Base-by-base conservation (phyloP, 2,888 invertebrate genomes). In the Rhingia rostrata region DNA sequence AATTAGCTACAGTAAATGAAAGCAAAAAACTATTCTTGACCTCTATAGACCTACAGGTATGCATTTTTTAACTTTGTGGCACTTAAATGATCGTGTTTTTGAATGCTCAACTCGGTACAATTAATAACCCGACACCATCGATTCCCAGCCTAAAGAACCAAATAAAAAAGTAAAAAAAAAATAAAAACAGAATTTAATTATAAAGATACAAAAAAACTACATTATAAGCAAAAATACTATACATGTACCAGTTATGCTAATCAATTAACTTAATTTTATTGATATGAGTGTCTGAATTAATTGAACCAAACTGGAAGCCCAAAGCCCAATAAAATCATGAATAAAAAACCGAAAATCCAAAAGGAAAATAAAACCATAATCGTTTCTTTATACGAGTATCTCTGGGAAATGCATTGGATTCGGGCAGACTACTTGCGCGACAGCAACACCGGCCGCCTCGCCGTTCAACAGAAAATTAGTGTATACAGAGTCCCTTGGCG, bases 241-340 rank as follows among this genome's bases (percentile, higher is more conserved):
- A 70, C 80, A 67, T 84, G 80, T 84, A 84, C 84, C 84, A 80
- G 84, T 84, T 84, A 84, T 84, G 84, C 84, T 84, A 84, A 84
- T 84, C 84, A 84, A 84, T 84, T 84, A 79, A 80, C 49, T 84
- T 84, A 84, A 84, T 84, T 84, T 84, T 84, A 84, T 84, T 84
- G 84, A 84, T 84, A 84, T 80, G 84, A 75, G 84, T 84, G 80
- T 80, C 84, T 80, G 80, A 84, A 84, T 84, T 84, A 84, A 84
- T 84, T 84, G 84, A 84, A 54, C 69, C 69, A 47, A 73, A 83
- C 69, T 79, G 56, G 83, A 83, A 73, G 78, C 53, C 61, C 47
- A 30, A 12, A 51, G 41, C 67, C 53, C 67, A 73, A 72, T 77
- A 75, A 82, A 80, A 73, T 60, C 54, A 58, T 58, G 49, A 74